Evolutionary conservation across 92 coral and sea anemone genomes (phyloP).

Genomic region (Phenganax subtilis): DNA sequence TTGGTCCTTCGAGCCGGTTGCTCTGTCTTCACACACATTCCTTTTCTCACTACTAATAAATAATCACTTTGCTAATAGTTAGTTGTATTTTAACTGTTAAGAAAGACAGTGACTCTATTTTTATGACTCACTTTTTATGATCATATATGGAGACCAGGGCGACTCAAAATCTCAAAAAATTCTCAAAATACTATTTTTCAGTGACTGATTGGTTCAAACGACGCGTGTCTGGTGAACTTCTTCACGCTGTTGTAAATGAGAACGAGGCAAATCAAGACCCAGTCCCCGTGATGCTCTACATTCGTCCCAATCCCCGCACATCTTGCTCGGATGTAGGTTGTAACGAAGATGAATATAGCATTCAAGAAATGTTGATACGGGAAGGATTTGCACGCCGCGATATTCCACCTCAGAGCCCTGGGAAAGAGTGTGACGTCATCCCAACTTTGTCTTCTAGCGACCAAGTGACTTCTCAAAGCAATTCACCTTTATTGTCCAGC

Average conservation of each 20-base stretch:
- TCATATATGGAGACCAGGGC: too few relatives aligned
- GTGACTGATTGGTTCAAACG: slow-evolving; percentile 39
- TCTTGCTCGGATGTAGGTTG: not conserved
- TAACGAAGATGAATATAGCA: slow-evolving; percentile 22
- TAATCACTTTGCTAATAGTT: too few relatives aligned
- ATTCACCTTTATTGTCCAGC: slow-evolving; percentile 3
- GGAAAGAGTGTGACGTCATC: not conserved
- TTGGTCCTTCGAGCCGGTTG: too few relatives aligned
- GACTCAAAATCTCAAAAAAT: not conserved
- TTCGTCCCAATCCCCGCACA: slow-evolving; percentile 12
- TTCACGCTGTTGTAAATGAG: slow-evolving; percentile 26
- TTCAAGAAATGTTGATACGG: slow-evolving; percentile 30
- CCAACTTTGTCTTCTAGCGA: slow-evolving; percentile 30
- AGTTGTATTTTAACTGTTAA: too few relatives aligned
- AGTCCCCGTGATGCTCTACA: slow-evolving; percentile 5
- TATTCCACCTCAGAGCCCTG: not conserved
- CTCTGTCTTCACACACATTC: too few relatives aligned
- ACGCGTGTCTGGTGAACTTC: slow-evolving; percentile 34
- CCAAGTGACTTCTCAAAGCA: slow-evolving; percentile 3
- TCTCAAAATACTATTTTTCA: not conserved
- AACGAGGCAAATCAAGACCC: not conserved
- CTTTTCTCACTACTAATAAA: too few relatives aligned
- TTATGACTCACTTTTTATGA: too few relatives aligned
- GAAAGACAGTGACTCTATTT: too few relatives aligned
- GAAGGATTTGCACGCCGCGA: slow-evolving; percentile 20